Percentiles rank a stretch among this genome's conserved stretches.
phyloP scores from a whole-genome alignment of 1,140 invertebrate species.

The Formica selysi region DNA sequence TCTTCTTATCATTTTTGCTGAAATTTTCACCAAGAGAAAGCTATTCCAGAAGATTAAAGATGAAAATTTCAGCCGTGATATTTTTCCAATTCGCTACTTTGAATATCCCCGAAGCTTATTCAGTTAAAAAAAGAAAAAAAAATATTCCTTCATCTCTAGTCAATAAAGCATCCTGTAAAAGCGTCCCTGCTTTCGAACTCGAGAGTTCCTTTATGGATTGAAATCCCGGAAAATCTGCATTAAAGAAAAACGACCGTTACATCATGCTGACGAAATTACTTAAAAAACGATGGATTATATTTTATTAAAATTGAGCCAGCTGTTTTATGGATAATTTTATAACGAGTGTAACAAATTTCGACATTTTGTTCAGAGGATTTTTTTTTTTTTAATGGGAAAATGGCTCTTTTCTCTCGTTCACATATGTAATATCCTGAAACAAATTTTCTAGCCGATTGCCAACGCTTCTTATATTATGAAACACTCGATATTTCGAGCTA shows the following conservation, averaged over 20 bases:
- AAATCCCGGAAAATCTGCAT: slow-evolving; percentile 41
- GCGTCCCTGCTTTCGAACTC: not conserved
- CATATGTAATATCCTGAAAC: not conserved
- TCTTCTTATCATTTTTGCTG: not conserved
- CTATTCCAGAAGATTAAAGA: slow-evolving; percentile 13
- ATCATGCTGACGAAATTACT: slow-evolving; percentile 10
- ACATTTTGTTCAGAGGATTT: not conserved
- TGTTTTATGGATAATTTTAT: slow-evolving; percentile 2
- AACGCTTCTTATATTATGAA: slow-evolving; percentile 21
- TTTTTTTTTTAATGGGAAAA: not conserved
- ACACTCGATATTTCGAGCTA: slow-evolving; percentile 10
- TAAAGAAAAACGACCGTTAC: not conserved
- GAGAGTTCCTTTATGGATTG: slow-evolving; percentile 33
- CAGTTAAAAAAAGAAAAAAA: slow-evolving; percentile 15
- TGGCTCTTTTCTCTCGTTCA: not conserved
- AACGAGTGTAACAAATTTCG: not conserved
- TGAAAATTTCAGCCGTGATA: slow-evolving; percentile 20
- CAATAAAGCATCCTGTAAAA: slow-evolving; percentile 49
- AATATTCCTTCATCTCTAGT: slow-evolving; percentile 20
- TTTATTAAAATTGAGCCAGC: not conserved
- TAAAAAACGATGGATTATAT: not conserved
- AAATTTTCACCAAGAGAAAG: slow-evolving; percentile 16
- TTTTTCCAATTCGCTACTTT: slow-evolving; percentile 40
- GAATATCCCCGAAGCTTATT: slow-evolving; percentile 22
- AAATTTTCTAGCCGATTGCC: not conserved